A percentile compares a stretch with the other conserved stretches of the same genome.
Conservation (phyloP, 2,113 vertebrate genomes). For the Oncorhynchus clarkii region DNA sequence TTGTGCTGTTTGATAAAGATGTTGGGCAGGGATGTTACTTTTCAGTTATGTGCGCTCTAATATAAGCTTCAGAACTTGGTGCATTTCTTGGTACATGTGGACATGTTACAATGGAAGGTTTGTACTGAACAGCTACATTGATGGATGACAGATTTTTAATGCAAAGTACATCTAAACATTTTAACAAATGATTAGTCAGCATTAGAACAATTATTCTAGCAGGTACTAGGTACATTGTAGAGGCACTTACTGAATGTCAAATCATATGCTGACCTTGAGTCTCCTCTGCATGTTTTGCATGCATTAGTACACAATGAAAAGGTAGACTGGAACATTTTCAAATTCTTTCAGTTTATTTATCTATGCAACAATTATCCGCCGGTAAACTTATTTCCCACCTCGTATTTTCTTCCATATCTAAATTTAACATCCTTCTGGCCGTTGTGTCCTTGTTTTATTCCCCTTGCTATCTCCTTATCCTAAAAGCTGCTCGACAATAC, state of each 20-base stretch:
- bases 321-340: constrained; percentile 13
- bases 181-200: constrained; percentile 58
- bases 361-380: background rate
- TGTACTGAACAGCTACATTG: too few species aligned
- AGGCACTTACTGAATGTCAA: constrained; percentile 44
- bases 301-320: constrained; percentile 26
- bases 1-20: background rate
- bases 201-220: constrained; percentile 36
- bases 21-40: background rate
- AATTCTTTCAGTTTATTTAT: constrained; percentile 4
- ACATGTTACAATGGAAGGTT: too few species aligned
- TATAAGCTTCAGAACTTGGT: too few species aligned
- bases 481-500: constrained; percentile 36
- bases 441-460: constrained; percentile 37
- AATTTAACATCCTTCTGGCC: constrained; percentile 53
- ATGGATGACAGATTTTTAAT: too few species aligned
- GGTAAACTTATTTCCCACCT: constrained; percentile 34
- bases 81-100: too few species aligned
- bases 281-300: constrained; percentile 37
- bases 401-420: constrained; percentile 33
- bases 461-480: constrained; percentile 45
- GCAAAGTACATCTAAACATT: too few species aligned
- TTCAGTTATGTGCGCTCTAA: too few species aligned
- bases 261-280: constrained; percentile 52
- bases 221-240: background rate